Conservation (phyloP, 2,113 vertebrate species). For the Scatophagus argus region DNA sequence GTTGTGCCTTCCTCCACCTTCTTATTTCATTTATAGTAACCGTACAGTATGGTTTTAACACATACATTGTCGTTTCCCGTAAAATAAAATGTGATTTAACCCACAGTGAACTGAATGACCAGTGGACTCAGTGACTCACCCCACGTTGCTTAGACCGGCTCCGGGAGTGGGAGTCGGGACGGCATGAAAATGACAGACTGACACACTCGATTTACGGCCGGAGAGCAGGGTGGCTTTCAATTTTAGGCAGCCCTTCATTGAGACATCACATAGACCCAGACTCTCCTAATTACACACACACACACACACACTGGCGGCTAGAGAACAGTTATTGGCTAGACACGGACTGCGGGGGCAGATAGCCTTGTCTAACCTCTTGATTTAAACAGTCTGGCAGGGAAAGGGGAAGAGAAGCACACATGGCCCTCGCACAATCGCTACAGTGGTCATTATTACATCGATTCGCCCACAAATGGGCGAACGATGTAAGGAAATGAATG, state of each 20-base stretch:
- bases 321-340: conserved; percentile 58
- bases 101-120: conserved; percentile 31
- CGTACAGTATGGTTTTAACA: not conserved
- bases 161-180: conserved; percentile 36
- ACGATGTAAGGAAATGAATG: conserved; percentile 47
- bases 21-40: conserved; percentile 8
- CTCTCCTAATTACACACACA: conserved; percentile 66
- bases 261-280: conserved; percentile 72
- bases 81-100: conserved; percentile 40
- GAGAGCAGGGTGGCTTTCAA: conserved; percentile 60
- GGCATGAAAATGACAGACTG: conserved; percentile 66
- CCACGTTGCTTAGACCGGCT: conserved; percentile 19
- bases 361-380: conserved; percentile 59
- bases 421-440: conserved; percentile 13
- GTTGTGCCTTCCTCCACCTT: not conserved
- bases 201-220: conserved; percentile 59
- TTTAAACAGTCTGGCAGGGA: conserved; percentile 63
- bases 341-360: conserved; percentile 56
- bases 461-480: conserved; percentile 65
- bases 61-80: not conserved
- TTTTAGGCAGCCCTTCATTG: conserved; percentile 61
- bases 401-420: conserved; percentile 28
- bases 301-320: conserved; percentile 30
- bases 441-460: conserved; percentile 63
- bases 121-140: conserved; percentile 56